A percentile compares a stretch with the other conserved stretches of the same genome.
phyloP scores from a whole-genome alignment of 2,888 invertebrate genomes.

The Trisateles emortualis region DNA sequence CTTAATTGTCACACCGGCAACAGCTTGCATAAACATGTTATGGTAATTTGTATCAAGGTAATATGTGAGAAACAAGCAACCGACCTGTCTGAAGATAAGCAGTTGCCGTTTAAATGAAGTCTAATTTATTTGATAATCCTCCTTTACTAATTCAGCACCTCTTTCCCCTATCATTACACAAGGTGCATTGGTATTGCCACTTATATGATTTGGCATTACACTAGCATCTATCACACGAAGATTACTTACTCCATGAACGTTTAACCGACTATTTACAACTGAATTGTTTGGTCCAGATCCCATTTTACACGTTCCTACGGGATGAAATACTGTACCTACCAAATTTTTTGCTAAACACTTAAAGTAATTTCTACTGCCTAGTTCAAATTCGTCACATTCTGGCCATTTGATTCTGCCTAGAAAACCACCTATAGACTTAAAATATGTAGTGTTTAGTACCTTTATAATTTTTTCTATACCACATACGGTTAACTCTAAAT shows the following conservation, averaged over 20 bases:
- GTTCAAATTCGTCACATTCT: constrained; percentile 19
- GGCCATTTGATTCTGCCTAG: constrained; percentile 17
- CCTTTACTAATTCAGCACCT: constrained; percentile 90
- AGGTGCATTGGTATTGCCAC: constrained; percentile 92
- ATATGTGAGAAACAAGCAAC: too few relatives aligned
- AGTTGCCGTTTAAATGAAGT: too few relatives aligned
- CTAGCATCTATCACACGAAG: constrained; percentile 91
- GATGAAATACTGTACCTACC: constrained; percentile 87
- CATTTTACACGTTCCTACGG: constrained; percentile 88
- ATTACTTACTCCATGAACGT: constrained; percentile 88
- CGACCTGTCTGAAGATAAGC: too few relatives aligned
- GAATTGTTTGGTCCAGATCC: constrained; percentile 65
- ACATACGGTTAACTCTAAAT: constrained; percentile 11
- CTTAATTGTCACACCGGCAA: too few relatives aligned
- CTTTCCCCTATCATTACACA: constrained; percentile 93
- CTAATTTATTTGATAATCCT: constrained; percentile 50
- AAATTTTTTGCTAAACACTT: constrained; percentile 73
- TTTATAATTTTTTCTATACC: constrained; percentile 19
- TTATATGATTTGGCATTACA: constrained; percentile 91
- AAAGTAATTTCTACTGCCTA: constrained; percentile 51
- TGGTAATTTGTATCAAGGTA: too few relatives aligned
- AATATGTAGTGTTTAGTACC: constrained; percentile 15
- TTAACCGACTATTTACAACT: constrained; percentile 83
- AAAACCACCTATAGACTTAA: constrained; percentile 19
- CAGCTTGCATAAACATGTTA: too few relatives aligned